Conservation (phyloP, 2,797 vertebrate species). For the Dallia pectoralis region DNA sequence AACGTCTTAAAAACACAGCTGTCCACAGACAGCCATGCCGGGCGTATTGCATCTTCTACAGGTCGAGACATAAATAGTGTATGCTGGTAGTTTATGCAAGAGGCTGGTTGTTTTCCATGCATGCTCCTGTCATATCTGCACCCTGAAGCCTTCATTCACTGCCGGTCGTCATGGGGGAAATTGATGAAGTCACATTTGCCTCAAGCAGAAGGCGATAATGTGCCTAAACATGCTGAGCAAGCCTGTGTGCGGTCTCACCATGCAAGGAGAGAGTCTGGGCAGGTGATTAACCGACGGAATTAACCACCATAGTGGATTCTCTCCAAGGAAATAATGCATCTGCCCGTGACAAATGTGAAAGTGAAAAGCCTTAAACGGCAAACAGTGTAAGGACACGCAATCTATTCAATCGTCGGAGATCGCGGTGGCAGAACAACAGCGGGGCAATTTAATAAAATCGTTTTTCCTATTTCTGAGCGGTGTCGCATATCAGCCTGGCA, state of each 20-base stretch:
- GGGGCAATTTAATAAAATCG: constrained; percentile 12
- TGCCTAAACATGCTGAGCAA: constrained; percentile 39
- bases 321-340: constrained; percentile 48
- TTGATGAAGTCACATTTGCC: constrained; percentile 39
- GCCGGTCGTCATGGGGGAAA: constrained; percentile 44
- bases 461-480: constrained; percentile 28
- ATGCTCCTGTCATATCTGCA: constrained; percentile 19
- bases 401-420: constrained; percentile 2
- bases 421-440: constrained; percentile 15
- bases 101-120: constrained; percentile 17
- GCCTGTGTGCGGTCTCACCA: constrained; percentile 47
- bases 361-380: constrained; percentile 20
- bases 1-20: no score
- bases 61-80: no score
- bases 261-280: constrained; percentile 52
- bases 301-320: constrained; percentile 55
- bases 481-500: constrained; percentile 9
- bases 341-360: constrained; percentile 52
- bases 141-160: constrained; percentile 16
- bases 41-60: no score
- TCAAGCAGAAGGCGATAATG: constrained; percentile 42
- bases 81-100: no score
- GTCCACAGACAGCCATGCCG: no score
- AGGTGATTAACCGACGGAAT: constrained; percentile 59
- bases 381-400: constrained; percentile 36